A percentile compares a stretch with the other conserved stretches of the same genome.
Conservation (phyloP, 2,797 vertebrate species). For the Phalanger gymnotis region DNA sequence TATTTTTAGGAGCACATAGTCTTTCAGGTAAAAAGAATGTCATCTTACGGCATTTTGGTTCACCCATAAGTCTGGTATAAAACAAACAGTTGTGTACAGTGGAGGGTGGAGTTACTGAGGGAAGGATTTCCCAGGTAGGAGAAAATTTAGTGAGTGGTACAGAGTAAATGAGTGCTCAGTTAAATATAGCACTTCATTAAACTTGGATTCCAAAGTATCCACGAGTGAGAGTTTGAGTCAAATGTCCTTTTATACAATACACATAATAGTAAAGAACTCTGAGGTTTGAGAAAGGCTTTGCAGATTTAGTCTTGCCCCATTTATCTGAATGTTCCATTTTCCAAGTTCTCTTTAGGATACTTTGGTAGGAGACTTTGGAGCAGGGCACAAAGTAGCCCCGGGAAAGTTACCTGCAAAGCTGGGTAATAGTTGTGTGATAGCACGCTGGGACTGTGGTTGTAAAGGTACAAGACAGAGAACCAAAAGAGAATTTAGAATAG, state of each 20-base stretch:
- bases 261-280: neutral
- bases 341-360: neutral
- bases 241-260: neutral
- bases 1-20: neutral
- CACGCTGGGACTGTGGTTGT: no score
- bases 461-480: neutral
- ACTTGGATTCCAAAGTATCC: neutral
- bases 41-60: neutral
- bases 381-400: neutral
- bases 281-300: neutral
- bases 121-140: neutral
- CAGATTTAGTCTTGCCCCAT: neutral
- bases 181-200: neutral
- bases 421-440: neutral
- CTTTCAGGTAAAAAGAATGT: neutral
- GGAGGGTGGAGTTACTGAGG: neutral
- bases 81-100: neutral
- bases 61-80: neutral
- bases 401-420: neutral
- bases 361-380: neutral
- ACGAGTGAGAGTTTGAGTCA: neutral
- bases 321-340: neutral
- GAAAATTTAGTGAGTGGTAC: neutral
- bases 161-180: neutral
- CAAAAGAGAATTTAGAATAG: neutral